Percentiles rank a stretch among this genome's conserved stretches.
Evolutionary conservation across 2,888 invertebrate genomes (phyloP).

Genomic region (Papilio elwesi): DNA sequence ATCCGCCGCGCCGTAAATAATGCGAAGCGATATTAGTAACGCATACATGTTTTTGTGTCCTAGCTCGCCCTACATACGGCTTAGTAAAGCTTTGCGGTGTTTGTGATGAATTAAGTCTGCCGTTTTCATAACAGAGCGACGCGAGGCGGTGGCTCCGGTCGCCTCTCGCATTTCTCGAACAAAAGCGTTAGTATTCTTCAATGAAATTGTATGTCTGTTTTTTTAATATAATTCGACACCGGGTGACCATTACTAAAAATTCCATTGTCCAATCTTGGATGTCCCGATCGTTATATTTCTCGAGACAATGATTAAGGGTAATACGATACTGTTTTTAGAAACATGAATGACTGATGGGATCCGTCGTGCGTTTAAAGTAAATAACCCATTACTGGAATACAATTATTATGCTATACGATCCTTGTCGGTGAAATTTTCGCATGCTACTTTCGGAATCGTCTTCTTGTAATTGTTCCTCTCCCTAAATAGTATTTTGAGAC

Average conservation of each 20-base stretch:
- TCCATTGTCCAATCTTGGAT: slow-evolving; percentile 78
- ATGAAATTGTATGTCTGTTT: slow-evolving; percentile 68
- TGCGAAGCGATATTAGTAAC: slow-evolving; percentile 80
- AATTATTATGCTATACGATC: slow-evolving; percentile 41
- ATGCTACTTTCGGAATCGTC: slow-evolving; percentile 54
- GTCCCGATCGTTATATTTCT: slow-evolving; percentile 70
- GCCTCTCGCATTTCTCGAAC: slow-evolving; percentile 71
- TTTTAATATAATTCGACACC: slow-evolving; percentile 69
- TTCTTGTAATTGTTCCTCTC: slow-evolving; percentile 45
- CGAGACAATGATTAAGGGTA: slow-evolving; percentile 76
- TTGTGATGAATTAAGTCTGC: slow-evolving; percentile 56
- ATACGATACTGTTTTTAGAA: slow-evolving; percentile 79
- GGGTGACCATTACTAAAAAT: slow-evolving; percentile 74
- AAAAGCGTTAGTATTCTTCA: slow-evolving; percentile 75
- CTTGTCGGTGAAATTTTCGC: slow-evolving; percentile 50
- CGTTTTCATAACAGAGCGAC: slow-evolving; percentile 60
- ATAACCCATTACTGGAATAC: slow-evolving; percentile 47
- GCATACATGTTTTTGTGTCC: slow-evolving; percentile 57
- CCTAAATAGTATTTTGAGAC: slow-evolving; percentile 42
- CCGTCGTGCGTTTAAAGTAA: slow-evolving; percentile 59
- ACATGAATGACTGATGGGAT: slow-evolving; percentile 75
- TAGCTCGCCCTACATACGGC: slow-evolving; percentile 59
- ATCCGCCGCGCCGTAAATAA: slow-evolving; percentile 68
- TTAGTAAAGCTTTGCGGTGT: slow-evolving; percentile 70
- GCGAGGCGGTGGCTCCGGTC: slow-evolving; percentile 52